Evolutionary conservation across 2,888 invertebrate species (phyloP).

Genomic region (Criorhina ranunculi): DNA sequence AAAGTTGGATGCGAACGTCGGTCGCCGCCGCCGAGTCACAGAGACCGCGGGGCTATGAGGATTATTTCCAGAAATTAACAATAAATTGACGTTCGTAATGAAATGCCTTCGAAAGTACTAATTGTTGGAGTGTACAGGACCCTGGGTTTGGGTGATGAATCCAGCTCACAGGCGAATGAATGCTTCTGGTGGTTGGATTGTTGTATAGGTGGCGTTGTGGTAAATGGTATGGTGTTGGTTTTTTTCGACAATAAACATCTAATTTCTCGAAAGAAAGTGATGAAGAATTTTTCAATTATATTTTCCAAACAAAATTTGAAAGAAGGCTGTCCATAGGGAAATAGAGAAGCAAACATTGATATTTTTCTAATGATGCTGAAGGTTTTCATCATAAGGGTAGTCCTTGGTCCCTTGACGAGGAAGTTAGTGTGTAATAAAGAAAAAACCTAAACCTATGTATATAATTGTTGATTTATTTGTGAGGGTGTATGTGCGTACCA

Average conservation of each 20-base stretch:
- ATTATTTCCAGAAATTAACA: constrained; percentile 13
- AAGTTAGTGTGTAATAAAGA: background rate
- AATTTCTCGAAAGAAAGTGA: background rate
- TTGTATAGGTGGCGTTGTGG: background rate
- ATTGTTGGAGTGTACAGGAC: constrained; percentile 4
- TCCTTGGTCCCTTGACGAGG: background rate
- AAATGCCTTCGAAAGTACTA: background rate
- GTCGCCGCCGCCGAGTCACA: too few relatives aligned
- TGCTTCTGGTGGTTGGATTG: background rate
- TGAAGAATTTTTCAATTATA: constrained; percentile 9
- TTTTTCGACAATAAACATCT: background rate
- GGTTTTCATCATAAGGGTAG: background rate
- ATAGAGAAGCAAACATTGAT: constrained; percentile 15
- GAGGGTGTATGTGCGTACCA: too few relatives aligned
- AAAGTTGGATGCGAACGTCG: background rate
- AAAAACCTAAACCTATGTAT: background rate
- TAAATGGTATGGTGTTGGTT: background rate
- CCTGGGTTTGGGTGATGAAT: background rate
- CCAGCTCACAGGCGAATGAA: background rate
- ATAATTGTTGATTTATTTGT: too few relatives aligned
- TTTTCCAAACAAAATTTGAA: background rate
- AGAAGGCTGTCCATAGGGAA: constrained; percentile 10
- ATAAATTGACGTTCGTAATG: constrained; percentile 5
- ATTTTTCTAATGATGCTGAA: constrained; percentile 20
- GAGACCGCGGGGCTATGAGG: background rate